phyloP scores from a whole-genome alignment of 2,888 invertebrate genomes.

The Phalera bucephala region DNA sequence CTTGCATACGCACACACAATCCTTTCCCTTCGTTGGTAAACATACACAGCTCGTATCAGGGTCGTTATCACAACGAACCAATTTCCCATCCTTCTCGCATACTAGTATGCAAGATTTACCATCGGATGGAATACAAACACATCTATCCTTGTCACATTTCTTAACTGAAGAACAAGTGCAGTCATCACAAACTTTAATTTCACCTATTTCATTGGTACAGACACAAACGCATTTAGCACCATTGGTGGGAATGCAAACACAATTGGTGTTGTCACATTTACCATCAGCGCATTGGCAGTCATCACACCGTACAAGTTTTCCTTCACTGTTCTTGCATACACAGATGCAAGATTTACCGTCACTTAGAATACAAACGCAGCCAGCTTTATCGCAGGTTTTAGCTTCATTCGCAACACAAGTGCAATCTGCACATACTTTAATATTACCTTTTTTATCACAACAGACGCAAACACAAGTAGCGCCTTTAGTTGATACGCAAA shows the following conservation, averaged over 20 bases:
- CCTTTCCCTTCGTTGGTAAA: slow-evolving; percentile 29
- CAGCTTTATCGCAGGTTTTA: slow-evolving; percentile 13
- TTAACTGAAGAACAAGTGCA: slow-evolving; percentile 18
- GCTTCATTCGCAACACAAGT: slow-evolving; percentile 6
- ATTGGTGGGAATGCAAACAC: slow-evolving; percentile 26
- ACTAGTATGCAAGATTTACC: slow-evolving; percentile 21
- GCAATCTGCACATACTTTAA: slow-evolving; percentile 19
- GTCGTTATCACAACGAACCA: slow-evolving; percentile 1
- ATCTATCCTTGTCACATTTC: slow-evolving; percentile 28
- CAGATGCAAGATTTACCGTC: slow-evolving; percentile 24
- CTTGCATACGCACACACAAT: slow-evolving; percentile 32
- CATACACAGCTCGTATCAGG: slow-evolving; percentile 24
- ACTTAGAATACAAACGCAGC: slow-evolving; percentile 24
- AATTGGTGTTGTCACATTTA: slow-evolving; percentile 16
- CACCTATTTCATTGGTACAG: slow-evolving; percentile 23
- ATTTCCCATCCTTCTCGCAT: slow-evolving; percentile 7
- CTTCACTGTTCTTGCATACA: slow-evolving; percentile 21
- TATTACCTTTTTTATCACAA: slow-evolving; percentile 26
- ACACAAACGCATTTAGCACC: slow-evolving; percentile 34
- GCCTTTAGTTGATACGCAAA: slow-evolving; percentile 19
- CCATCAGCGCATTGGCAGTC: slow-evolving; percentile 25
- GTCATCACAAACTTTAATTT: slow-evolving; percentile 25
- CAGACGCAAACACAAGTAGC: slow-evolving; percentile 23
- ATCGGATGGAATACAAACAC: slow-evolving; percentile 37
- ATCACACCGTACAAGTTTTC: slow-evolving; percentile 22